Conservation (phyloP, 37 sponge, comb jelly and placozoan species). For the Hexactinellida sp. region DNA sequence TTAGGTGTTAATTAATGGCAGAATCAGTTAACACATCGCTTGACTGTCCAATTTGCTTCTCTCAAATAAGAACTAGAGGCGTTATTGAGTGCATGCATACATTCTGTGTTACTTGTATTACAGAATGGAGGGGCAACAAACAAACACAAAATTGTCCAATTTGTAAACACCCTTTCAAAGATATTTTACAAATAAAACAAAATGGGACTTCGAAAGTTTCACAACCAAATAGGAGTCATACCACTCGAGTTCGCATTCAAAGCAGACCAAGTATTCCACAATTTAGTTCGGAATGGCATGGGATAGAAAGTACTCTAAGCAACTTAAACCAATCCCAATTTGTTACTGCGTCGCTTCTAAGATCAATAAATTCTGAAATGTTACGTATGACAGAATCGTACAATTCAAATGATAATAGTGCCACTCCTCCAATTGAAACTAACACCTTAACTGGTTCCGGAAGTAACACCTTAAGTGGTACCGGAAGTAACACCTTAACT, state of each 20-base stretch:
- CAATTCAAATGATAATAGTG: neutral
- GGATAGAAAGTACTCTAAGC: too few species aligned
- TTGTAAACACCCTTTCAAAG: neutral
- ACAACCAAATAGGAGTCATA: neutral
- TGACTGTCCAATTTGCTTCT: neutral
- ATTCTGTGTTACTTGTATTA: neutral
- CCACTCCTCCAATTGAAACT: neutral
- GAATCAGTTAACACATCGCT: neutral
- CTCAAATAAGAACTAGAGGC: neutral
- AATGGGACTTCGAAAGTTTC: neutral
- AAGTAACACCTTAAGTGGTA: neutral
- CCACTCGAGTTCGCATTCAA: too few species aligned
- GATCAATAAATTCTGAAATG: too few species aligned
- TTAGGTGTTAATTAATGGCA: neutral
- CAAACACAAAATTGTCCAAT: neutral
- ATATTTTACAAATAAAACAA: neutral
- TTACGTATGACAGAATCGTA: too few species aligned
- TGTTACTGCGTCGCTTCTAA: too few species aligned
- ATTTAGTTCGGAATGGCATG: too few species aligned
- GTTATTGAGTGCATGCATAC: conserved; percentile 6
- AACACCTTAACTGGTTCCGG: neutral
- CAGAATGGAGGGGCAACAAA: neutral
- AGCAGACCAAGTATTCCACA: too few species aligned
- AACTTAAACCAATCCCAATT: too few species aligned
- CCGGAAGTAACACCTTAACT: too few species aligned